Evolutionary conservation across 2,797 vertebrate species (phyloP).

Genomic region (Sternarchorhynchus goeldii): DNA sequence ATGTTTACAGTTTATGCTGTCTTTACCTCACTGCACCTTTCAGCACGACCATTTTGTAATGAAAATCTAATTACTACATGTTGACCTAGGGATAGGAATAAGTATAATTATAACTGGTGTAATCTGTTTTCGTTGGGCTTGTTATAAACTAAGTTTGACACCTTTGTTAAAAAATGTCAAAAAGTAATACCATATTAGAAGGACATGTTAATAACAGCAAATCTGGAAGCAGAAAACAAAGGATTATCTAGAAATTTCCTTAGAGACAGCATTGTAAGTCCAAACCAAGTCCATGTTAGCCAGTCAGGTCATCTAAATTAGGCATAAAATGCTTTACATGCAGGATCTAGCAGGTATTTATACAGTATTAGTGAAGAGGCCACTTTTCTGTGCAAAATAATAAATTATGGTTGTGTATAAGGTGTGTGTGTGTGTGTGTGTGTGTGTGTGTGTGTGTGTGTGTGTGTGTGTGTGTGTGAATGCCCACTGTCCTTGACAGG

Average conservation of each 20-base stretch:
- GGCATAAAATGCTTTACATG: not conserved
- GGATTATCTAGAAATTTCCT: not conserved
- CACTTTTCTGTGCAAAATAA: not conserved
- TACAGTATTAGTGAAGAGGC: not conserved
- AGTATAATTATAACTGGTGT: conserved; percentile 49
- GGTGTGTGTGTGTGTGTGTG: not conserved
- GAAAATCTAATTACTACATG: conserved; percentile 7
- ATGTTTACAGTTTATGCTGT: not conserved
- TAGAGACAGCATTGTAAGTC: not conserved
- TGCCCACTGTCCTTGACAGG: conserved; percentile 11
- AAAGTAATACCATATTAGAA: conserved; percentile 21
- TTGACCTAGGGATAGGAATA: conserved; percentile 17
- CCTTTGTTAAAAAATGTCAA: conserved; percentile 32
- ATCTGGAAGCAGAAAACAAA: not conserved
- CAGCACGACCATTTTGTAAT: conserved; percentile 9
- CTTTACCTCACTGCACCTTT: conserved; percentile 15
- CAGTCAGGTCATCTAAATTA: not conserved
- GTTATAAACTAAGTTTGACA: conserved; percentile 34
- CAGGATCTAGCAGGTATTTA: not conserved
- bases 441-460: not conserved
- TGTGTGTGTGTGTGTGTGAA: not conserved
- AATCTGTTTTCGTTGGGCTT: conserved; percentile 20
- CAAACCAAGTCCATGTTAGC: not conserved
- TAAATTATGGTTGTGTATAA: not conserved
- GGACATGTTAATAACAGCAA: conserved; percentile 7